A percentile compares a stretch with the other conserved stretches of the same genome.
Evolutionary conservation across 2,797 vertebrate genomes (phyloP).

Genomic region (Trematomus bernacchii): DNA sequence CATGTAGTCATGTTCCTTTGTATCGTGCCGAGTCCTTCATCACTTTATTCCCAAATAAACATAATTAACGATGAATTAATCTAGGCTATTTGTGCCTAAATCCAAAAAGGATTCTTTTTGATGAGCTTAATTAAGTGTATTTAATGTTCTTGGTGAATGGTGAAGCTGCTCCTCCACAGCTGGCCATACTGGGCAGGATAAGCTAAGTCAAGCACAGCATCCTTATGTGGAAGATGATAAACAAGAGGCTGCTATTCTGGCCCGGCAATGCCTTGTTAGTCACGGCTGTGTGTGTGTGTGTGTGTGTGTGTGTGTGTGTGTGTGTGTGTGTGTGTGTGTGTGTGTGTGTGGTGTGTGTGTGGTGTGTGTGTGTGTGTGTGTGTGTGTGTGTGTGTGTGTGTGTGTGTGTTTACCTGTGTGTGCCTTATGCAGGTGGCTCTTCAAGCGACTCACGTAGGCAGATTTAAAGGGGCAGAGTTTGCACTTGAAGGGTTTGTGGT

Average conservation of each 20-base stretch:
- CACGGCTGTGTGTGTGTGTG: conserved; percentile 15
- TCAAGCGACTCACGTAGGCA: conserved; percentile 96
- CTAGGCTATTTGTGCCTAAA: not conserved
- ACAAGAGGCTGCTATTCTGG: conserved; percentile 33
- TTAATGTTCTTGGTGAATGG: conserved; percentile 20
- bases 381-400: conserved; percentile 6
- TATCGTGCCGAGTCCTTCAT: not conserved
- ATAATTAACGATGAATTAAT: conserved; percentile 4
- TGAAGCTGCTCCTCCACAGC: conserved; percentile 24
- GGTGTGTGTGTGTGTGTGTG: not conserved
- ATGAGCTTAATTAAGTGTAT: conserved; percentile 31
- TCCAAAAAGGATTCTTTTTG: conserved; percentile 13
- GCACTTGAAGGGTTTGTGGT: conserved; percentile 98
- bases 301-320: conserved; percentile 7
- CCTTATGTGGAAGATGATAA: conserved; percentile 44
- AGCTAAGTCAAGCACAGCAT: conserved; percentile 40
- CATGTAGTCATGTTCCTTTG: conserved; percentile 8
- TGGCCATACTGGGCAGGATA: conserved; percentile 25
- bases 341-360: conserved; percentile 61
- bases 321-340: conserved; percentile 7
- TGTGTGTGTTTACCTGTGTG: conserved; percentile 90
- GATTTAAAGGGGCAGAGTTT: conserved; percentile 99
- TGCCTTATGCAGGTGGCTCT: conserved; percentile 96
- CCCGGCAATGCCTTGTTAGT: conserved; percentile 42
- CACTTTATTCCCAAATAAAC: not conserved